These are phyloP conservation scores for Hypsopygia costalis DNA, from an alignment of 2,888 invertebrate genomes.

Conservation along the genomic window DNA sequence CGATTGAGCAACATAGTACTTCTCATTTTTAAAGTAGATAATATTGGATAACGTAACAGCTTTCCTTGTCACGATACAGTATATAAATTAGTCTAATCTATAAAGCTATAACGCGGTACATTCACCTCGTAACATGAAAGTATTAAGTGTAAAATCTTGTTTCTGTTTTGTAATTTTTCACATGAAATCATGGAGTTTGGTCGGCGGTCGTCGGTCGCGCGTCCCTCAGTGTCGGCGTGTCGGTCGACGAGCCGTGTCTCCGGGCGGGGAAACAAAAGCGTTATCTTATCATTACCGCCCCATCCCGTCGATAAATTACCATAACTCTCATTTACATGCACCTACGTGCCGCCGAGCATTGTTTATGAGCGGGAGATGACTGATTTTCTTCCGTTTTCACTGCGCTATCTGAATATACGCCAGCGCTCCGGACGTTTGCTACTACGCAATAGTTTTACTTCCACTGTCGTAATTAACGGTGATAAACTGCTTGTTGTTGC, in stretches of 20 bases:
- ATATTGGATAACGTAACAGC: constrained; percentile 9
- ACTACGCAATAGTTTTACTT: not conserved
- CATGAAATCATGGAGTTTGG: constrained; percentile 23
- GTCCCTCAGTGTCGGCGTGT: not conserved
- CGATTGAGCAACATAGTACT: not conserved
- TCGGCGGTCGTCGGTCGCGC: not conserved
- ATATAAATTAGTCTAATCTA: constrained; percentile 9
- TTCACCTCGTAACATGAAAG: constrained; percentile 18
- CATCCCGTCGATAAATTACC: constrained; percentile 70
- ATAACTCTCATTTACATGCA: constrained; percentile 75
- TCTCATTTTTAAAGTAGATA: constrained; percentile 7
- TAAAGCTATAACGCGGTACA: constrained; percentile 7
- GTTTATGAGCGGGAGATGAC: constrained; percentile 73
- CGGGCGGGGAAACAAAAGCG: constrained; percentile 56
- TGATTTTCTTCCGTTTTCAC: constrained; percentile 74
- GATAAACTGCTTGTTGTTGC: too few relatives aligned
- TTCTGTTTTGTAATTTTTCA: constrained; percentile 49
- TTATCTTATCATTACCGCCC: constrained; percentile 73
- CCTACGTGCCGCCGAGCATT: constrained; percentile 57
- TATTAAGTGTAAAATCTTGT: constrained; percentile 51
- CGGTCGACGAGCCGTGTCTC: constrained; percentile 56
- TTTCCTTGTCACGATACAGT: constrained; percentile 7
- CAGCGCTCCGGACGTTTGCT: not conserved
- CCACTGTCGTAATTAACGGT: constrained; percentile 13
- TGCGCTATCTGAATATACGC: constrained; percentile 15